Evolutionary conservation across 1,140 invertebrate genomes (phyloP).

Genomic region (Ptiloglossa arizonensis): DNA sequence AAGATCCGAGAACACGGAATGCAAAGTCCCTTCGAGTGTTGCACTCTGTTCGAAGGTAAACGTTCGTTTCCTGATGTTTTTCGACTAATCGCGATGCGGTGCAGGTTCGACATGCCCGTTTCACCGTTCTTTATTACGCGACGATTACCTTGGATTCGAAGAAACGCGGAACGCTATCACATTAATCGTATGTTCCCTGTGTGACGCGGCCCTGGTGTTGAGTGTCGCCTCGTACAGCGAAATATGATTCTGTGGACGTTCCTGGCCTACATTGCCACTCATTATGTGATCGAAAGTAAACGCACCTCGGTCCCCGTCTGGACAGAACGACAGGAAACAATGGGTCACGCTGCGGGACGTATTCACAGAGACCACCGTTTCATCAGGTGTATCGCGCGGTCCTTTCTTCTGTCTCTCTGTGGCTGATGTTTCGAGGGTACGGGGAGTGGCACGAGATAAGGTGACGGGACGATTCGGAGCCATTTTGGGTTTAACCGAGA

Average conservation of each 20-base stretch:
- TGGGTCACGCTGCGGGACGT: slow-evolving; percentile 50
- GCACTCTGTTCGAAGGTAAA: no score
- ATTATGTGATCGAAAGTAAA: slow-evolving; percentile 72
- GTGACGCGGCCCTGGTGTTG: slow-evolving; percentile 73
- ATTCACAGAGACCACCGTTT: slow-evolving; percentile 21
- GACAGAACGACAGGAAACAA: slow-evolving; percentile 59
- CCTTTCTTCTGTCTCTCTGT: neutral
- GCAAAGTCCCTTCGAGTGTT: no score
- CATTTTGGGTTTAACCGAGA: slow-evolving; percentile 18
- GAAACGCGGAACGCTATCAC: slow-evolving; percentile 76
- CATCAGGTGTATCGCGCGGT: slow-evolving; percentile 35
- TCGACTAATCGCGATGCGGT: neutral
- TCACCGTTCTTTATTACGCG: slow-evolving; percentile 53
- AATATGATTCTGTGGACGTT: slow-evolving; percentile 79
- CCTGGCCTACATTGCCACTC: slow-evolving; percentile 79
- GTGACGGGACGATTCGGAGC: slow-evolving; percentile 7
- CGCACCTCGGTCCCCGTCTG: slow-evolving; percentile 49
- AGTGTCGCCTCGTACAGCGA: slow-evolving; percentile 79
- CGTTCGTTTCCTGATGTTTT: neutral
- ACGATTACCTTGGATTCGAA: slow-evolving; percentile 68
- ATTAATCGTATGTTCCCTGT: slow-evolving; percentile 78
- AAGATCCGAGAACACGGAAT: no score
- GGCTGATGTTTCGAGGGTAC: neutral
- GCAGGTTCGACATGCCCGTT: slow-evolving; percentile 41
- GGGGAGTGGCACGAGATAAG: slow-evolving; percentile 17